Base-by-base conservation (phyloP, 2,113 vertebrate species). In the Engystomops pustulosus region DNA sequence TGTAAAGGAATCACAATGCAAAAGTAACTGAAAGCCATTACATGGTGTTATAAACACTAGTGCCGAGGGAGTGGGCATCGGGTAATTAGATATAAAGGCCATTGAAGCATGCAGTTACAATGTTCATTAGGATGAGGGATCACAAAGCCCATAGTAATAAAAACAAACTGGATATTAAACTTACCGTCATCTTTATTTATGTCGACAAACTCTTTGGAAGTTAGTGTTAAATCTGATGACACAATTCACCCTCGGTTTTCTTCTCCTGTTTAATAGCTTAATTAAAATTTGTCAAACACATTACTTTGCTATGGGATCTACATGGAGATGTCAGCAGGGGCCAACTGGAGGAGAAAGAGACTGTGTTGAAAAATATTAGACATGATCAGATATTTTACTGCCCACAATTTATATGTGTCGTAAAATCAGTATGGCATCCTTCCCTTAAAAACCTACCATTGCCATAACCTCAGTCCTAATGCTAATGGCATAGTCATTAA, bases 401-500 rank as follows among this genome's bases (percentile, higher is more conserved):
- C 41, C 15, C 17, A 47, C 60, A 78, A 84, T 84, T 84, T 84
- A 84, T 84, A 69, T 53, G 74, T 34, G 68, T 78, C 77, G 70
- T 84, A 78, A 78, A 77, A 78, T 69, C 75, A 76, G 55, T 78
- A 78, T 78, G 60, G 44, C 27, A 51, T 65, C 72, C 70, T 47
- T 76, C 60, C 34, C 14, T 68, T 78, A 75, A 78, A 77, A 78
- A 69, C 74, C 32, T 36, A 69, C 74, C 68, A 38, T 49, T 81
- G 86, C 86, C 86, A 79, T 81, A 86, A 86, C 79, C 88, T 88
- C 74, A 17, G 77, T 85, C 88, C 88, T 38, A 86, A 77, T 81
- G 89, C 87, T 89, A 91, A 88, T 17, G 6, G 80, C 81, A 41
- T 36, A 85, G 88, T 86, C 83, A 68, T 90, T 89, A 89, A 89